phyloP scores from a whole-genome alignment of 2,888 invertebrate genomes.

The Rhaphigaster nebulosa region DNA sequence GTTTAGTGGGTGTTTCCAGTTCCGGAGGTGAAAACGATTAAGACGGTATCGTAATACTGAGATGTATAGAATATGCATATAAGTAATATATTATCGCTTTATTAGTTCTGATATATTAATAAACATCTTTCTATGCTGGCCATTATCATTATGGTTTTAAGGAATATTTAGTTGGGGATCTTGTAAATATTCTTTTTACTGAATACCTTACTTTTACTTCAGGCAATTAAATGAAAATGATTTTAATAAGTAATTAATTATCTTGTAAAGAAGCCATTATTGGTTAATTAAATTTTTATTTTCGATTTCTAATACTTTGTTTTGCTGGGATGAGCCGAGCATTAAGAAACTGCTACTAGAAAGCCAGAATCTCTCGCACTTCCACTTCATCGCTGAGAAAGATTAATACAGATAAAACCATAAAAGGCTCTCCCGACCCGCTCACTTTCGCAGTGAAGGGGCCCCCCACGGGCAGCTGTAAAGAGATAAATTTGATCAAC shows the following conservation, averaged over 20 bases:
- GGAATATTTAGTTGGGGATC: too few species aligned
- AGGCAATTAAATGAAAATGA: too few species aligned
- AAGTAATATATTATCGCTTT: not conserved
- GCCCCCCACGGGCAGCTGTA: not conserved
- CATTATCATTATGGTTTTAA: too few species aligned
- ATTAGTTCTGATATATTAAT: too few species aligned
- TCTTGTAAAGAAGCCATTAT: not conserved
- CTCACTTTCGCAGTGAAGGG: constrained; percentile 41
- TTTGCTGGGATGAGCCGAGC: not conserved
- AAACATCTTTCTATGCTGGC: too few species aligned
- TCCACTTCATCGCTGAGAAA: not conserved
- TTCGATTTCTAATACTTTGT: not conserved
- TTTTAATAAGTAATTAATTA: too few species aligned
- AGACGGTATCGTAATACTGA: not conserved
- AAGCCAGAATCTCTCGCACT: not conserved
- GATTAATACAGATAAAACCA: constrained; percentile 35
- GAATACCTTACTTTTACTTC: too few species aligned
- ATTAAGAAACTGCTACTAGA: not conserved
- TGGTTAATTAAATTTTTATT: not conserved
- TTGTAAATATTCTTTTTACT: too few species aligned
- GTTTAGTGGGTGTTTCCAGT: not conserved
- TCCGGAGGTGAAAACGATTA: not conserved
- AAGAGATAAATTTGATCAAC: constrained; percentile 20
- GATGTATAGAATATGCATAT: not conserved
- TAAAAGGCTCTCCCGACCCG: constrained; percentile 26